Conservation (phyloP, 2,888 invertebrate species). For the Tetragonula carbonaria region DNA sequence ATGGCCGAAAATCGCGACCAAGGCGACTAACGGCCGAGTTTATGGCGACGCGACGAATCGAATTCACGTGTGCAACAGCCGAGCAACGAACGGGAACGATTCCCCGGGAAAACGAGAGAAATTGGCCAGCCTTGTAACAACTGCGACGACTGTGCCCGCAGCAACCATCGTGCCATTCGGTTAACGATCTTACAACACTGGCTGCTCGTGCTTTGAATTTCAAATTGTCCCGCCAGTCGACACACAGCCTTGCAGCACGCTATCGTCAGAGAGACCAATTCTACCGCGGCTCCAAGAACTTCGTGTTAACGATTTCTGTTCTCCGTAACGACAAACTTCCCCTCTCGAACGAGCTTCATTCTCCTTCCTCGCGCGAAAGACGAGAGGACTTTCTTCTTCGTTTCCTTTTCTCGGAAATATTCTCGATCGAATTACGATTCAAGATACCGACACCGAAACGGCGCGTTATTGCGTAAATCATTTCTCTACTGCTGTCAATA, state of each 20-base stretch:
- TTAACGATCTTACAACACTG: slow-evolving; percentile 73
- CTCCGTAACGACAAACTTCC: slow-evolving; percentile 24
- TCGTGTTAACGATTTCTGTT: slow-evolving; percentile 60
- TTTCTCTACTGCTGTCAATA: too few species aligned
- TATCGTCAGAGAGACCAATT: slow-evolving; percentile 39
- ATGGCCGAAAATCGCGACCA: slow-evolving; percentile 43
- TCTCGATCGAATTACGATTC: too few species aligned
- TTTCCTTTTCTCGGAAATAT: too few species aligned
- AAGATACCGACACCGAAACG: too few species aligned
- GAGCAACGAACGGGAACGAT: slow-evolving; percentile 53
- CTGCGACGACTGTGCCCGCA: slow-evolving; percentile 36
- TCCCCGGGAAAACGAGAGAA: slow-evolving; percentile 57
- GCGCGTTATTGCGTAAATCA: too few species aligned
- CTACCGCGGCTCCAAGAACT: slow-evolving; percentile 35
- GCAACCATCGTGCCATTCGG: slow-evolving; percentile 66
- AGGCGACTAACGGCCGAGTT: slow-evolving; percentile 49
- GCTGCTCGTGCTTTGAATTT: slow-evolving; percentile 69
- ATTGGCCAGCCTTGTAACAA: slow-evolving; percentile 50
- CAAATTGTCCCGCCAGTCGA: slow-evolving; percentile 57
- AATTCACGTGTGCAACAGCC: slow-evolving; percentile 46
- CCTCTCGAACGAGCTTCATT: slow-evolving; percentile 5
- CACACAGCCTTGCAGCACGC: neutral
- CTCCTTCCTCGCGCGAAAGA: neutral
- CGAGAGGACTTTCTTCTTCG: neutral
- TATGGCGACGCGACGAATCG: slow-evolving; percentile 52